phyloP scores from a whole-genome alignment of 2,888 invertebrate species.

The Lagria hirta region DNA sequence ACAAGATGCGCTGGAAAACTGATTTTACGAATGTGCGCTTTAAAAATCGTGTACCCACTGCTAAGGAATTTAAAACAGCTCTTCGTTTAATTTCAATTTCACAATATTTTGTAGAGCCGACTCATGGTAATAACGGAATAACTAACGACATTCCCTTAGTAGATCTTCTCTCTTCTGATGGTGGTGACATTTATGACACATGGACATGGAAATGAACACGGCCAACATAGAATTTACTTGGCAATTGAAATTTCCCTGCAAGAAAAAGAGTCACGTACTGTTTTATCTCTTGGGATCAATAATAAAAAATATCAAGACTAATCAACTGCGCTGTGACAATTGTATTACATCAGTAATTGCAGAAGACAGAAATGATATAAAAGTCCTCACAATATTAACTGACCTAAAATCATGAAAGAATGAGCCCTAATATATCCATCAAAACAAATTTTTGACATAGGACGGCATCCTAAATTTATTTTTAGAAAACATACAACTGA shows the following conservation, averaged over 20 bases:
- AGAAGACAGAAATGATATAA: neutral
- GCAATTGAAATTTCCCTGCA: no score
- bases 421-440: no score
- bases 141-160: neutral
- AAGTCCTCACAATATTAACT: neutral
- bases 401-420: slow-evolving; percentile 1
- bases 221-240: neutral
- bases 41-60: slow-evolving; percentile 9
- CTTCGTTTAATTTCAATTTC: slow-evolving; percentile 13
- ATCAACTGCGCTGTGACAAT: slow-evolving; percentile 2
- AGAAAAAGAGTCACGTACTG: slow-evolving; percentile 3
- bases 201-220: neutral
- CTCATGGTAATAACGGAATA: slow-evolving; percentile 15
- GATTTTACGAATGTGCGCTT: no score
- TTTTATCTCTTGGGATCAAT: slow-evolving; percentile 4
- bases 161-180: neutral
- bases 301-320: neutral
- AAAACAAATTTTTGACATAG: no score
- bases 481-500: no score
- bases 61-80: slow-evolving; percentile 18
- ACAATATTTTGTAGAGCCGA: slow-evolving; percentile 16
- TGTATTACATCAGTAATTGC: neutral
- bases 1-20: no score
- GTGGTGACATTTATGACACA: neutral
- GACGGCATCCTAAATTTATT: no score